Evolutionary conservation across 2,888 invertebrate species (phyloP).

Genomic region (Drosophila macrothrix): DNA sequence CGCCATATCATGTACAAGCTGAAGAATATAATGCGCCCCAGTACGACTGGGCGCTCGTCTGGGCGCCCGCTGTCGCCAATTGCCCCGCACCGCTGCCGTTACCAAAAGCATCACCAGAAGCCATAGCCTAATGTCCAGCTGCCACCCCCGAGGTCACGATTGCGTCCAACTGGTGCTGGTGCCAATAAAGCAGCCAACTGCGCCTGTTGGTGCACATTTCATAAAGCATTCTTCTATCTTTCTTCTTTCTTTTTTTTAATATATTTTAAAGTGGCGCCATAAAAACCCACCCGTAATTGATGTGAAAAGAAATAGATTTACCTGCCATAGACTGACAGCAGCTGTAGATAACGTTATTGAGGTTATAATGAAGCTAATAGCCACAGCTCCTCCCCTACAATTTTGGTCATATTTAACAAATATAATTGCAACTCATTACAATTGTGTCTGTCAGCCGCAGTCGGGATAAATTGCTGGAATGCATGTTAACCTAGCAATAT

Average conservation of each 20-base stretch:
- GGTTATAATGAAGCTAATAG: slow-evolving; percentile 6
- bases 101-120: slow-evolving; percentile 8
- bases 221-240: slow-evolving; percentile 24
- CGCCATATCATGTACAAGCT: slow-evolving; percentile 79
- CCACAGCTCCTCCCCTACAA: background rate
- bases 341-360: background rate
- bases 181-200: slow-evolving; percentile 67
- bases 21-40: slow-evolving; percentile 63
- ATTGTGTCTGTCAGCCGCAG: slow-evolving; percentile 5
- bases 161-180: slow-evolving; percentile 47
- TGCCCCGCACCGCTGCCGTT: slow-evolving; percentile 13
- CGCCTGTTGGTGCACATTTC: slow-evolving; percentile 59
- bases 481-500: background rate
- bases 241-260: slow-evolving; percentile 39
- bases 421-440: slow-evolving; percentile 57
- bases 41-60: slow-evolving; percentile 40
- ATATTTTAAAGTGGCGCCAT: slow-evolving; percentile 66
- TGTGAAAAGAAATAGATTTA: background rate
- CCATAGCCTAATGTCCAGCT: slow-evolving; percentile 69
- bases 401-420: slow-evolving; percentile 4
- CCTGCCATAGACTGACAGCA: slow-evolving; percentile 9
- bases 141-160: slow-evolving; percentile 34
- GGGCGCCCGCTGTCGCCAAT: slow-evolving; percentile 53
- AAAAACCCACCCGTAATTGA: slow-evolving; percentile 58
- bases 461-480: background rate